Percentiles rank a stretch among this genome's conserved stretches.
phyloP scores from a whole-genome alignment of 2,797 vertebrate genomes.

The Enteromius trimaculatus region DNA sequence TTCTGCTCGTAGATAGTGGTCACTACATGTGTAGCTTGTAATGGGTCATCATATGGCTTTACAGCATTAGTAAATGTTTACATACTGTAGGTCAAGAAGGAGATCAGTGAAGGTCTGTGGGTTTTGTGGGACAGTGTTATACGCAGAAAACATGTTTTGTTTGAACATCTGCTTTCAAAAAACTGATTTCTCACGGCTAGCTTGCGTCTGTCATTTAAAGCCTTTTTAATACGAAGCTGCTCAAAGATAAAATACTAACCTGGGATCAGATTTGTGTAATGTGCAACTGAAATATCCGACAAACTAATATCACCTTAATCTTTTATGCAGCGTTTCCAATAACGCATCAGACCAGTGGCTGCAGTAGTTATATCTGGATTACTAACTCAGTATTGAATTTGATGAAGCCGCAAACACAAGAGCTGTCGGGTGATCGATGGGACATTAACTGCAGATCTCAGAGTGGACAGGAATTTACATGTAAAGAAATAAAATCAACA shows the following conservation, averaged over 20 bases:
- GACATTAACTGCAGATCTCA: not conserved
- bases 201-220: not conserved
- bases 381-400: not conserved
- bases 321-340: not conserved
- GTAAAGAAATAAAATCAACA: too few relatives aligned
- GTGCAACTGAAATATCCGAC: not conserved
- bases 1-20: not conserved
- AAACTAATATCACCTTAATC: not conserved
- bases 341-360: not conserved
- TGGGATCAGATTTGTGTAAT: not conserved
- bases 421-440: too few relatives aligned
- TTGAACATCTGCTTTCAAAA: conserved; percentile 17
- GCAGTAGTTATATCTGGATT: not conserved
- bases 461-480: not conserved
- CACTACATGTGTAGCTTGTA: not conserved
- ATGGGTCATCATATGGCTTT: not conserved
- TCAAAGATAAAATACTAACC: not conserved
- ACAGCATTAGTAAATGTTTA: conserved; percentile 1
- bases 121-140: not conserved
- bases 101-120: not conserved
- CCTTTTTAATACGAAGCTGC: not conserved
- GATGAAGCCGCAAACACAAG: not conserved
- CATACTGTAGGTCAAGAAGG: not conserved
- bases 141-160: not conserved
- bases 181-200: not conserved